Conservation (phyloP, 2,888 invertebrate species). For the Boloria selene region DNA sequence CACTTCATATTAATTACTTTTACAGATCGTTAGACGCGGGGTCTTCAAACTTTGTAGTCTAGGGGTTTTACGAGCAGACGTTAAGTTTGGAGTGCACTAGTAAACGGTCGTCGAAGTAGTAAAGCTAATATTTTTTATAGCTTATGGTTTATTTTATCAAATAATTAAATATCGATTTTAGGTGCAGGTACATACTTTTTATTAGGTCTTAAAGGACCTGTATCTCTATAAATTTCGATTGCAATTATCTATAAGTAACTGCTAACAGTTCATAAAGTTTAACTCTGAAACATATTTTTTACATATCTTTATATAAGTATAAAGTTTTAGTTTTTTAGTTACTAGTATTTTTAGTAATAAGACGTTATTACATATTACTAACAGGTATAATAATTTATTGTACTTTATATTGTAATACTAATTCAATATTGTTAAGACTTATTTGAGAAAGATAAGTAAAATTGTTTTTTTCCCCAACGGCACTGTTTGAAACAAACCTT, state of each 20-base stretch:
- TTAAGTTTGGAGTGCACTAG: not conserved
- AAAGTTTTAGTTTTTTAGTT: too few species aligned
- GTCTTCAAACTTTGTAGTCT: slow-evolving; percentile 8
- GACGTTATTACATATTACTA: too few species aligned
- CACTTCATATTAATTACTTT: slow-evolving; percentile 23
- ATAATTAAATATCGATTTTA: not conserved
- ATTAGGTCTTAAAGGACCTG: too few species aligned
- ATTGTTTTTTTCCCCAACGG: not conserved
- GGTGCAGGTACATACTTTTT: too few species aligned
- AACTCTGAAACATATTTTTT: too few species aligned
- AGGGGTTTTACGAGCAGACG: slow-evolving; percentile 1
- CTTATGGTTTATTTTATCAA: not conserved
- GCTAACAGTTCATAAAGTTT: too few species aligned
- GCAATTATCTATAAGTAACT: too few species aligned
- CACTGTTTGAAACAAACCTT: slow-evolving; percentile 19
- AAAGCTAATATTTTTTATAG: not conserved
- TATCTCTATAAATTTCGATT: too few species aligned
- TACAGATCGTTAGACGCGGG: slow-evolving; percentile 8
- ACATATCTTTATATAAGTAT: too few species aligned
- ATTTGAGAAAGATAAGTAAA: not conserved
- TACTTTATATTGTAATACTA: not conserved
- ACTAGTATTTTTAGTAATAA: too few species aligned
- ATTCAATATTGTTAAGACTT: slow-evolving; percentile 3
- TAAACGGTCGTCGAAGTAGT: not conserved
- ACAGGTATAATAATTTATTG: too few species aligned